Conservation (phyloP, 2,113 vertebrate genomes). For the Cavia porcellus region DNA sequence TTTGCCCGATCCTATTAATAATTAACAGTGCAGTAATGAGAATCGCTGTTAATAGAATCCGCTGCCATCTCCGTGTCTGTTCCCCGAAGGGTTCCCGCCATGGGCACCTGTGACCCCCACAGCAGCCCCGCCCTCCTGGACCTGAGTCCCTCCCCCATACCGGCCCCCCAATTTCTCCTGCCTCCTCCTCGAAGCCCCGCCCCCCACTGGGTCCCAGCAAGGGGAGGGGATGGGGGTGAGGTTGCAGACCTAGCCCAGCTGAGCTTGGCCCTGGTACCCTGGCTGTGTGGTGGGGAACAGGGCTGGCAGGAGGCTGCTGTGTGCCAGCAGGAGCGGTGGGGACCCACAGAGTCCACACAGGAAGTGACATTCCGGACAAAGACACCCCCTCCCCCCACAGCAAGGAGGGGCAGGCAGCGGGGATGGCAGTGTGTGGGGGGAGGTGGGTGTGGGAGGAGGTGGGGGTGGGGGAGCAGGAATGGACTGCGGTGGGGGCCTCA, state of each 20-base stretch:
- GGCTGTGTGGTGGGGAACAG: no score
- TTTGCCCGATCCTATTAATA: conserved; percentile 86
- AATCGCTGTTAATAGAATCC: conserved; percentile 83
- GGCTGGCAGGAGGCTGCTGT: background rate
- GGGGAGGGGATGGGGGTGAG: accelerated
- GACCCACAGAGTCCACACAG: accelerated
- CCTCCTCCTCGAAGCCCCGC: background rate
- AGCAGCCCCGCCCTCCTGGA: accelerated
- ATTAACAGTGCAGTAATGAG: conserved; percentile 84
- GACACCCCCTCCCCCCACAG: background rate
- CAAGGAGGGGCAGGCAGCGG: background rate
- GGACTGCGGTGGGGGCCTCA: background rate
- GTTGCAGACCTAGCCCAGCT: background rate
- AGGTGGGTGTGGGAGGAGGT: no score
- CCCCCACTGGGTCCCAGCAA: background rate
- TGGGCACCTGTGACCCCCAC: background rate
- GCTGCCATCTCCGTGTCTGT: conserved; percentile 46
- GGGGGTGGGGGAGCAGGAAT: no score
- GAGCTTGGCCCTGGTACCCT: background rate
- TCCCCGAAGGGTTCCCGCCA: conserved; percentile 70
- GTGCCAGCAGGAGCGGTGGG: no score
- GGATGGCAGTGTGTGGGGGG: no score
- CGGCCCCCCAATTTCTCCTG: background rate
- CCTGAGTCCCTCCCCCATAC: accelerated
- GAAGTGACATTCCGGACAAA: no score